Evolutionary conservation across 2,113 vertebrate species (phyloP), one percentile per base, ranked within the genome.

Genomic region (Todiramphus saurophagus): DNA sequence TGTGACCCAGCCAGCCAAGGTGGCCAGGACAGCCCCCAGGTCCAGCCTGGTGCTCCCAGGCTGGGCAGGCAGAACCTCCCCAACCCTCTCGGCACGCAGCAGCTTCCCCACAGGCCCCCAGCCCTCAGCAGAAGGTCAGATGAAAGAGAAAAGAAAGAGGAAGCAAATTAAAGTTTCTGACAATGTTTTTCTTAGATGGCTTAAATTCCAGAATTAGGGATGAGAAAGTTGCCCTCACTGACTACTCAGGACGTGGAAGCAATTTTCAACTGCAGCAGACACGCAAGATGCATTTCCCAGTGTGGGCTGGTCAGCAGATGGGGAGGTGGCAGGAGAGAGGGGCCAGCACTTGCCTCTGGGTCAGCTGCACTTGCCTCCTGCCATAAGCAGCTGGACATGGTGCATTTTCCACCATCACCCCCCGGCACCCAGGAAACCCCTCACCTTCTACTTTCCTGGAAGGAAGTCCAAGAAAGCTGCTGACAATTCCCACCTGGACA

Each of bases 211-310:
- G 62, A 69, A 62, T 24, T 5, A n/a, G 23, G 58, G 51, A 59
- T 3, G 23, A 23, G 44, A 17, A 5, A n/a, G 48, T 7, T 33
- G 24, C 56, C 56, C 60, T 70, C 33, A 3, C 44, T 13, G 66
- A 62, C 23, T 28, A 3, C 2, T 56, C 15, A 3, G 62, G 74
- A 33, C 67, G 66, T 91, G 90, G 87, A 78, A 86, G 67, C 27
- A 53, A 85, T 90, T 87, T 78, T 13, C 8, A 9, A 5, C 25
- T 16, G 59, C 67, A 41, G 53, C 11, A 18, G 63, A 16, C 16
- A 28, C 1, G 5, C 5, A 6, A n/a, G 51, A 11, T 4, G 44
- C 0, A 0, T 27, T 51, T 62, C 69, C 59, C 4, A 0, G 3
- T 1, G 0, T 1, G 7, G 70, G 83, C 78, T 82, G 95, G 50